phyloP scores from a whole-genome alignment of 2,113 vertebrate genomes.

The Thalassarche chlororhynchos region DNA sequence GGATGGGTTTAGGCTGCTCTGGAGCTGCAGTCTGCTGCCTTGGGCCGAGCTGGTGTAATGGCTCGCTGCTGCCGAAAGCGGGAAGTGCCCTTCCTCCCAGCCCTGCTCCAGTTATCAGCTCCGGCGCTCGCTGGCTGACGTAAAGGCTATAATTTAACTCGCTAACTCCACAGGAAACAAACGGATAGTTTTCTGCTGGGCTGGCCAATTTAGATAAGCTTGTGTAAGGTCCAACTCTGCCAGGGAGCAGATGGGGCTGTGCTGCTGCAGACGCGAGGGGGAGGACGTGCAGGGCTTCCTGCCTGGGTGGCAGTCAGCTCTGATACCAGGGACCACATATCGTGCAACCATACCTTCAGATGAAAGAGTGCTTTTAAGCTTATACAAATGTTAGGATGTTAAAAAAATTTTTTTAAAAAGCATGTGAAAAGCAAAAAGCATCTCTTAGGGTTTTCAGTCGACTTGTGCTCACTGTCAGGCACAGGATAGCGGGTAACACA shows the following conservation, averaged over 20 bases:
- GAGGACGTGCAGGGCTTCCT: accelerated
- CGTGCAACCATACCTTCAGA: background rate
- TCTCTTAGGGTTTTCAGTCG: accelerated
- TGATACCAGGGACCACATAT: background rate
- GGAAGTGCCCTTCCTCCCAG: background rate
- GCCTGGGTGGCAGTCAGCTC: background rate
- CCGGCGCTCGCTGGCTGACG: background rate
- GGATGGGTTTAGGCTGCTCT: background rate
- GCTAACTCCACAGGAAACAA: background rate
- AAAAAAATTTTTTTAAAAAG: background rate
- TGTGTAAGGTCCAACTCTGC: background rate
- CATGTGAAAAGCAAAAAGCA: background rate
- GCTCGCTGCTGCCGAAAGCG: accelerated
- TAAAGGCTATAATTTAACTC: background rate
- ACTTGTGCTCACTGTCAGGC: background rate
- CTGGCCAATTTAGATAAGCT: background rate
- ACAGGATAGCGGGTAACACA: background rate
- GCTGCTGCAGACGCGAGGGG: background rate
- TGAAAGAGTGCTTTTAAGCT: background rate
- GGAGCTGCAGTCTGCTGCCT: background rate
- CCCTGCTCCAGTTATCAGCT: background rate
- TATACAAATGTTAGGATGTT: background rate
- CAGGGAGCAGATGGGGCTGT: background rate
- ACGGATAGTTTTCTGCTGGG: background rate
- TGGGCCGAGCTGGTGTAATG: background rate